Base-by-base conservation (phyloP, 2,113 vertebrate species). In the Phalacrocorax brasilianus region DNA sequence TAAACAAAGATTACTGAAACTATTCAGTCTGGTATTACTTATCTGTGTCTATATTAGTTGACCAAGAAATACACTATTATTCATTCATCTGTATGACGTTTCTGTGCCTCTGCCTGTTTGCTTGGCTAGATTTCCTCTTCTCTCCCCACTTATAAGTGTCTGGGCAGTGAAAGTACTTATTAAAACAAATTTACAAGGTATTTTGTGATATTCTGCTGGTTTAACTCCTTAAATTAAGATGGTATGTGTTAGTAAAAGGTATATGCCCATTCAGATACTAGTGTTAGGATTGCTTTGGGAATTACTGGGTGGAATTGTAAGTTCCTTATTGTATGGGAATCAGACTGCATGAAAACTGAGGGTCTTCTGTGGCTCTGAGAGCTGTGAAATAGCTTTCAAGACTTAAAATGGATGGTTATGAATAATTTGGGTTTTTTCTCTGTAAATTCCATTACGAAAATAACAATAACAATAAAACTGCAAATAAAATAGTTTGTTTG, bases 301-400 rank as follows among this genome's bases (percentile, higher is more conserved):
- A 56, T 87, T 91, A 9, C 40, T 75, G 47, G 5, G 53, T 93
- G 33, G 59, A 95, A 81, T 56, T 83, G 0, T 16, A 74, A 71
- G 38, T 72, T 81, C 52, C 53, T 84, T 81, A 32, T 58, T 72
- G 11, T 87, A 8, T 55, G 62, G 12, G 65, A 90, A 32, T 78
- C 58, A 52, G 45, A 24, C 58, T 82, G n/a, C 61, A 17, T 32
- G 65, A 58, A 65, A 65, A 45, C 61, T 45, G 50, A 73, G 83
- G 72, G 52, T 89, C 83, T 84, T 86, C 70, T 42, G 2, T 75
- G 53, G 49, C 72, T 94, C 59, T 16, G 18, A 92, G 76, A 93
- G 58, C 52, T 82, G n/a, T 89, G 83, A 94, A 91, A 87, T 58
- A 93, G 70, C 62, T 92, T 96, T 96, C 58, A 91, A 56, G 73